phyloP scores from a whole-genome alignment of 2,888 invertebrate species.

The Pediacus dermestoides region DNA sequence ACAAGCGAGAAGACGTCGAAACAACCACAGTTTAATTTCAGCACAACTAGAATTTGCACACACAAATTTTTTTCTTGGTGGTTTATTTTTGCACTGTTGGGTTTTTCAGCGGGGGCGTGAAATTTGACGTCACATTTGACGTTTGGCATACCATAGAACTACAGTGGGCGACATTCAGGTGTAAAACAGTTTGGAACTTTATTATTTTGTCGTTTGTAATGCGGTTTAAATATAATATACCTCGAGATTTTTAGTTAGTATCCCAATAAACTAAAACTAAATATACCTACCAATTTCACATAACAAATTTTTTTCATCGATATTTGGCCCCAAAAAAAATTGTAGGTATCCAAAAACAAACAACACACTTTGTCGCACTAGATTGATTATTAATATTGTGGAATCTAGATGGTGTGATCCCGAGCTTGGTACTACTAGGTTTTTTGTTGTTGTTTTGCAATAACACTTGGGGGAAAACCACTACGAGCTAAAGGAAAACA shows the following conservation, averaged over 20 bases:
- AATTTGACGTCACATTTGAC: slow-evolving; percentile 43
- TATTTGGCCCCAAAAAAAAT: too few relatives aligned
- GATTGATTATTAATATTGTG: too few relatives aligned
- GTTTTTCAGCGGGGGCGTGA: slow-evolving; percentile 36
- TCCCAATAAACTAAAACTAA: not conserved
- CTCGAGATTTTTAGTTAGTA: too few relatives aligned
- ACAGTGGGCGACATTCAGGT: slow-evolving; percentile 38
- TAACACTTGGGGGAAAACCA: too few relatives aligned
- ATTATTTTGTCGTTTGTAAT: too few relatives aligned
- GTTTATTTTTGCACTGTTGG: slow-evolving; percentile 35
- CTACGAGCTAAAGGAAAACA: too few relatives aligned
- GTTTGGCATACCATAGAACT: slow-evolving; percentile 41
- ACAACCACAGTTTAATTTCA: too few relatives aligned
- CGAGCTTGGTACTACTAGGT: slow-evolving; percentile 13
- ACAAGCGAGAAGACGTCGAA: too few relatives aligned
- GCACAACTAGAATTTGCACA: too few relatives aligned
- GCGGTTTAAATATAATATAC: too few relatives aligned
- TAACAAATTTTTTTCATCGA: slow-evolving; percentile 18
- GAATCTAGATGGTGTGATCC: not conserved
- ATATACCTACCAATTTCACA: slow-evolving; percentile 27
- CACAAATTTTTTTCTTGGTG: slow-evolving; percentile 17
- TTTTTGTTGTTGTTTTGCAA: slow-evolving; percentile 10
- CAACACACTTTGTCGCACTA: not conserved
- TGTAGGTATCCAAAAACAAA: not conserved
- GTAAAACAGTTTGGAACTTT: too few relatives aligned